phyloP scores from a whole-genome alignment of 2,797 vertebrate genomes.

The Eidolon dupreanum region DNA sequence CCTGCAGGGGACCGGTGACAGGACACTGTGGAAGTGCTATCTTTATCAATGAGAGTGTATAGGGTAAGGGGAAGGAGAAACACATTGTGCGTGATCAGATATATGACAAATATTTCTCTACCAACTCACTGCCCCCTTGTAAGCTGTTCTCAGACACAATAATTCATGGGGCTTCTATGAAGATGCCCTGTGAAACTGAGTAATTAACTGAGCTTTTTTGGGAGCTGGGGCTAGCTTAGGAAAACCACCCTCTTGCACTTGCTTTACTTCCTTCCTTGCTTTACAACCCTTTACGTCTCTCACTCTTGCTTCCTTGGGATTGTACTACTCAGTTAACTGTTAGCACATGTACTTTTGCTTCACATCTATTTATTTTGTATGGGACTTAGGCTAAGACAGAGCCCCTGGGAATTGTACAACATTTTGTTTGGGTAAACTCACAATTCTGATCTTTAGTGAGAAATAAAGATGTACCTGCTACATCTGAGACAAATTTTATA shows the following conservation, averaged over 20 bases:
- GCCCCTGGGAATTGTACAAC: neutral
- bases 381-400: neutral
- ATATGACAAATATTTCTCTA: neutral
- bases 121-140: accelerated
- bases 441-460: neutral
- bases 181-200: neutral
- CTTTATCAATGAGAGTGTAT: no score
- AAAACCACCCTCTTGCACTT: neutral
- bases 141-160: neutral
- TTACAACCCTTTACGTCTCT: neutral
- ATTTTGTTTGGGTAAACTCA: neutral
- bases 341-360: neutral
- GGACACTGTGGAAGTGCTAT: neutral
- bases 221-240: neutral
- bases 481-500: neutral
- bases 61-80: neutral
- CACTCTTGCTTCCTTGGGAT: neutral
- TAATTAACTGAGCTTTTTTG: neutral
- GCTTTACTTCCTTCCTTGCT: neutral
- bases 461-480: neutral
- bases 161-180: neutral
- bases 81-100: neutral
- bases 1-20: neutral
- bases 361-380: neutral
- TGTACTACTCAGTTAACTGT: neutral